These are phyloP conservation scores for Hyles lineata DNA, from an alignment of 2,888 invertebrate genomes.

Conservation along the genomic window DNA sequence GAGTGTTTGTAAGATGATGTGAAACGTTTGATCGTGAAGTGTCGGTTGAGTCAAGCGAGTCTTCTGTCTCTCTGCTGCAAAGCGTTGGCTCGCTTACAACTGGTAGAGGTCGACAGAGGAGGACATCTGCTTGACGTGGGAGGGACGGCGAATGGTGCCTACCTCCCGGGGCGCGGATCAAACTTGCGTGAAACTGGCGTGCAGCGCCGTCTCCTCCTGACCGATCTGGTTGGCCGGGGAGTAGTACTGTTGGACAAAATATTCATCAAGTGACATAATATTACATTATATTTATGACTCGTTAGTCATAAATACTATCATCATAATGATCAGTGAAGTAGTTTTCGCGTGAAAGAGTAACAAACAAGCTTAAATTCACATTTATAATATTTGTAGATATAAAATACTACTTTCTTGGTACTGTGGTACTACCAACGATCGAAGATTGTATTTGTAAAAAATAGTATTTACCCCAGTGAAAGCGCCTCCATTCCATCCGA, in stretches of 20 bases:
- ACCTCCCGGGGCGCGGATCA: constrained; percentile 84
- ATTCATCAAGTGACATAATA: neutral
- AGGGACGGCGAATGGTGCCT: constrained; percentile 62
- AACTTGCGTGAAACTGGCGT: constrained; percentile 94
- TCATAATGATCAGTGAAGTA: too few relatives aligned
- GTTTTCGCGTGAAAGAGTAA: too few relatives aligned
- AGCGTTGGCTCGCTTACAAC: constrained; percentile 53
- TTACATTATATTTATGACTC: neutral
- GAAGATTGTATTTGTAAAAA: neutral
- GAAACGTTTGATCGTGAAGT: neutral
- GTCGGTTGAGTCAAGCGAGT: neutral
- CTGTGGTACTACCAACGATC: neutral
- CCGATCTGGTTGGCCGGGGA: constrained; percentile 92
- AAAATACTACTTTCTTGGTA: too few relatives aligned
- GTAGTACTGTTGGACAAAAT: constrained; percentile 87
- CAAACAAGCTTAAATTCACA: too few relatives aligned
- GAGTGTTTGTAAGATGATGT: neutral
- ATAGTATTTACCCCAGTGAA: constrained; percentile 66
- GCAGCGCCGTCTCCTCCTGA: constrained; percentile 88
- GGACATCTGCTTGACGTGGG: constrained; percentile 63
- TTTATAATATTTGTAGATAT: too few relatives aligned
- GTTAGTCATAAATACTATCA: too few relatives aligned
- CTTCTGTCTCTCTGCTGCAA: neutral
- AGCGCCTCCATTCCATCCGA: constrained; percentile 75
- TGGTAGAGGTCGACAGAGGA: constrained; percentile 69